Conservation (phyloP, 2,797 vertebrate genomes). For the Hydrophis major region DNA sequence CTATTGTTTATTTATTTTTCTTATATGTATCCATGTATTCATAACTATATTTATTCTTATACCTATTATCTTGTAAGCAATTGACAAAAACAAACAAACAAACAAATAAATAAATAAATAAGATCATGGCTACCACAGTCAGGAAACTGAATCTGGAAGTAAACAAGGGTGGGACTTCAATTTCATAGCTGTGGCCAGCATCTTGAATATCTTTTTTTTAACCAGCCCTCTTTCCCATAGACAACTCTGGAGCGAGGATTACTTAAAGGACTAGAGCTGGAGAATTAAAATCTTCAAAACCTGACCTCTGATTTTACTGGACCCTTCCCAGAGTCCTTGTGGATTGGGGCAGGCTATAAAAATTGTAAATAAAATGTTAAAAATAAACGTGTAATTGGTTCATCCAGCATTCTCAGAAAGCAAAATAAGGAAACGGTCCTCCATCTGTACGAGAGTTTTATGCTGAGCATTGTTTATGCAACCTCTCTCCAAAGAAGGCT, state of each 20-base stretch:
- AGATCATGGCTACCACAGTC: neutral
- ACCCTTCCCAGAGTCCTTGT: neutral
- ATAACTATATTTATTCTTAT: too few species aligned
- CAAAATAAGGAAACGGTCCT: neutral
- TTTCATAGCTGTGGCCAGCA: neutral
- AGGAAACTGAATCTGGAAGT: neutral
- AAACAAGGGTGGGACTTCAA: neutral
- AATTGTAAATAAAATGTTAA: neutral
- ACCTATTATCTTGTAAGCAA: too few species aligned
- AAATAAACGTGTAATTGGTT: neutral
- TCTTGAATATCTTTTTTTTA: neutral
- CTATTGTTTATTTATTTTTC: too few species aligned
- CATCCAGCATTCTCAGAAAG: neutral
- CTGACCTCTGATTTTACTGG: neutral
- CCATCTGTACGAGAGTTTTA: neutral
- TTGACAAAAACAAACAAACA: too few species aligned
- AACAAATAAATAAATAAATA: too few species aligned
- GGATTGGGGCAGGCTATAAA: neutral
- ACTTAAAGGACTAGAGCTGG: neutral
- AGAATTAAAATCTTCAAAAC: neutral
- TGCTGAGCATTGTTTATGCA: neutral
- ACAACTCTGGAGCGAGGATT: neutral
- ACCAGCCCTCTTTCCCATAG: neutral
- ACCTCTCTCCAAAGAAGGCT: slow-evolving; percentile 27
- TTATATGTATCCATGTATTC: too few species aligned